Conservation (phyloP, 1,140 invertebrate species). For the Drosophila cardini region DNA sequence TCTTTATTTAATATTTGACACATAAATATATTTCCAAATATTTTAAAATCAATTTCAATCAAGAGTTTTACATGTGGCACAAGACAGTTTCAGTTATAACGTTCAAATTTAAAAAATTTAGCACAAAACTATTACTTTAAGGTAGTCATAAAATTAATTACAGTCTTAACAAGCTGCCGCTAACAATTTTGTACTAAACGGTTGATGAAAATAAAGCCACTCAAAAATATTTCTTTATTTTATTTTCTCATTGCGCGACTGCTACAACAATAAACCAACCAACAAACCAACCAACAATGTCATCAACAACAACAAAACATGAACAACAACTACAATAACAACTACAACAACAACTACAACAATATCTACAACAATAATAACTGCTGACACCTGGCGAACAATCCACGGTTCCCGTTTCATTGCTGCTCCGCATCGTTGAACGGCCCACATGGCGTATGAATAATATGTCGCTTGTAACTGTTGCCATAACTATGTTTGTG, state of each 20-base stretch:
- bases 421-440: conserved; percentile 24
- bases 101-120: no score
- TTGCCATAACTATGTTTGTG: conserved; percentile 43
- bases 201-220: conserved; percentile 24
- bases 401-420: conserved; percentile 53
- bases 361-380: conserved; percentile 29
- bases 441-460: conserved; percentile 71
- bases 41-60: background rate
- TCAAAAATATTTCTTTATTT: conserved; percentile 45
- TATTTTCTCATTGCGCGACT: conserved; percentile 28
- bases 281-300: conserved; percentile 46
- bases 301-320: conserved; percentile 37
- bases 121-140: background rate
- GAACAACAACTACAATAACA: no score
- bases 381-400: conserved; percentile 64
- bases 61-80: background rate
- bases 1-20: background rate
- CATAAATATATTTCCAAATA: no score
- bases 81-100: no score
- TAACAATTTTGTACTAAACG: conserved; percentile 25
- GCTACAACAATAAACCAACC: conserved; percentile 38
- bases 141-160: conserved; percentile 21
- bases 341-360: conserved; percentile 29
- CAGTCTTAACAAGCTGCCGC: background rate
- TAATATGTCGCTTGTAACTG: conserved; percentile 68